Evolutionary conservation across 2,888 invertebrate genomes (phyloP), one percentile per base, ranked within the genome.

Genomic region (Drosophila nigricruria): DNA sequence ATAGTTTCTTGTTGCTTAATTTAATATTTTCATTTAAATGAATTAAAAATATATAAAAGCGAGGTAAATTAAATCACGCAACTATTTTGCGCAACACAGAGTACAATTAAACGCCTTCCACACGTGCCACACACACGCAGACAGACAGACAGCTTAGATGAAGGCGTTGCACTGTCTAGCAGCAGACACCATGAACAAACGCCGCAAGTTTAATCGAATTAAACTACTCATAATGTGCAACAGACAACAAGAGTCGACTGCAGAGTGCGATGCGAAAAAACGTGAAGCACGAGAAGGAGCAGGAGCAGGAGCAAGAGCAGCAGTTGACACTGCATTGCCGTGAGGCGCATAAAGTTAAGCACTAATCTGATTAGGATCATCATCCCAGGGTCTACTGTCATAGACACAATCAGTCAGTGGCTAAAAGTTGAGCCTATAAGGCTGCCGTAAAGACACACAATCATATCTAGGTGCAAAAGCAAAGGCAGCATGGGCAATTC

Each of bases 171-270:
- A 71, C 75, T 75, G 75, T 78, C 75, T 75, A 68, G 69, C 45
- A 58, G 58, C 59, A 65, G 50, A 66, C 36, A 70, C 60, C 42
- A 58, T 18, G 72, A 62, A 49, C 63, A 74, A 81, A 82, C 76
- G 77, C 90, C 90, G 79, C 91, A 88, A 86, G 80, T 85, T 88
- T 91, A 91, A 91, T 91, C 91, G 89, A 91, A 91, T 91, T 90
- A 77, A 87, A 89, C 86, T 83, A 88, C 89, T 91, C 89, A 87
- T 90, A 91, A 91, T 90, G 84, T 89, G 86, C 89, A 88, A 79
- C 86, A 91, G 90, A 90, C 90, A 88, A 82, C 83, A 78, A 71
- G 74, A 72, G 73, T 64, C 64, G 65, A 38, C 53, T 25, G 36
- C 36, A 25, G 25, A 53, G 53, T 27, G 36, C 53, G n/a, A n/a